phyloP scores from a whole-genome alignment of 2,797 vertebrate species.

The Myotis findleyi region DNA sequence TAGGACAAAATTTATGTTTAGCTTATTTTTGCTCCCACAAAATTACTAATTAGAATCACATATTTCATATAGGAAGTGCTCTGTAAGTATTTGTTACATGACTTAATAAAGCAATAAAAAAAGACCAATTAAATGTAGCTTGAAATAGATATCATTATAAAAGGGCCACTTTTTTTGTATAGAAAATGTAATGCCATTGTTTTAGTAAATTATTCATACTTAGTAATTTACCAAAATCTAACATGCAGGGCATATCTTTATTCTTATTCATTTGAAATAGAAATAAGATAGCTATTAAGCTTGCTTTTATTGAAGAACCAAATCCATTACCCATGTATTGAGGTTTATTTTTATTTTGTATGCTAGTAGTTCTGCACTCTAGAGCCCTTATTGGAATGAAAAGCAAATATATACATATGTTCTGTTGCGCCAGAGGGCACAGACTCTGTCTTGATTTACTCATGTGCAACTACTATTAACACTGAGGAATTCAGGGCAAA shows the following conservation, averaged over 20 bases:
- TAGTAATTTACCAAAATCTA: conserved; percentile 60
- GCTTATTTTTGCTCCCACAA: background rate
- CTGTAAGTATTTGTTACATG: background rate
- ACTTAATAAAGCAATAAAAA: background rate
- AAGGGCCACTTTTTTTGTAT: conserved; percentile 36
- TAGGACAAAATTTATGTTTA: background rate
- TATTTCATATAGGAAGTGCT: background rate
- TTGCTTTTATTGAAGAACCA: conserved; percentile 70
- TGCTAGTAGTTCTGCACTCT: conserved; percentile 51
- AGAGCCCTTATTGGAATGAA: conserved; percentile 66
- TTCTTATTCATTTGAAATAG: conserved; percentile 66
- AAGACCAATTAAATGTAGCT: background rate
- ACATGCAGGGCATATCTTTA: conserved; percentile 34
- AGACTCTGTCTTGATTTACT: conserved; percentile 78
- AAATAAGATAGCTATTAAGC: conserved; percentile 58
- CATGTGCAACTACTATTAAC: conserved; percentile 82
- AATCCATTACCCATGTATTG: conserved; percentile 62
- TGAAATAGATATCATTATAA: conserved; percentile 35
- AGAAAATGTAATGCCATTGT: conserved; percentile 47
- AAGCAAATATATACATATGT: conserved; percentile 75
- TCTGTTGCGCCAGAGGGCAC: conserved; percentile 77
- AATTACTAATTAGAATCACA: background rate
- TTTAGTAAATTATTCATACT: conserved; percentile 67
- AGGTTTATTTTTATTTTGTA: conserved; percentile 68
- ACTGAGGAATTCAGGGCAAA: conserved; percentile 78